A percentile compares a stretch with the other conserved stretches of the same genome.
phyloP scores from a whole-genome alignment of 1,140 invertebrate genomes.

The Eumaeus atala region DNA sequence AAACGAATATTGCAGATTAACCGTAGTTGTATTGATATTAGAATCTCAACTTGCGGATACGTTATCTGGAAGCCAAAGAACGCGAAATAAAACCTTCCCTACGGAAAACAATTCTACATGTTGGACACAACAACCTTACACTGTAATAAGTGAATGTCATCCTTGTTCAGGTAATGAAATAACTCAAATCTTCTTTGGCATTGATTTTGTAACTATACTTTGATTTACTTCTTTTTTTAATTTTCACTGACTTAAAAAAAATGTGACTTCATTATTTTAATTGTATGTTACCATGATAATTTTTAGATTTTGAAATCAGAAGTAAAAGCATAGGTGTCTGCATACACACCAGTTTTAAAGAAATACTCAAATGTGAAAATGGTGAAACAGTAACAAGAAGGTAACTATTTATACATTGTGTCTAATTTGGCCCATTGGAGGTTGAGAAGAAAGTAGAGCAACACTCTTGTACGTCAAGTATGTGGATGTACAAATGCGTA shows the following conservation, averaged over 20 bases:
- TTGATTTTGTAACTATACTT: too few species aligned
- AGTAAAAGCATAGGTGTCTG: constrained; percentile 67
- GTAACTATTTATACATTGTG: constrained; percentile 27
- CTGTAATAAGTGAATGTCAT: constrained; percentile 83
- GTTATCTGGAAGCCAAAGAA: constrained; percentile 63
- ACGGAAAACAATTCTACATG: constrained; percentile 86
- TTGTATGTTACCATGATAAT: constrained; percentile 3
- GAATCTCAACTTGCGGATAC: constrained; percentile 82
- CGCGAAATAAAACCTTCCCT: constrained; percentile 76
- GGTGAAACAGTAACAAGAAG: constrained; percentile 67
- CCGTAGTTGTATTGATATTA: constrained; percentile 83
- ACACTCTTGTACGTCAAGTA: too few species aligned
- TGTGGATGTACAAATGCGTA: too few species aligned
- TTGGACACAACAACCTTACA: constrained; percentile 80
- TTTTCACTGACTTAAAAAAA: too few species aligned
- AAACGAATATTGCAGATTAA: constrained; percentile 76
- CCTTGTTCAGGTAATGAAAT: constrained; percentile 79
- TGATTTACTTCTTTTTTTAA: too few species aligned
- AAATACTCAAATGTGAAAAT: constrained; percentile 64
- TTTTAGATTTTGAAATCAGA: constrained; percentile 61
- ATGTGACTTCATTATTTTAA: background rate
- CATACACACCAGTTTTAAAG: constrained; percentile 64
- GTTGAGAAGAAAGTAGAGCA: too few species aligned
- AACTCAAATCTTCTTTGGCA: too few species aligned
- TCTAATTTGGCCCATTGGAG: too few species aligned